Evolutionary conservation across 2,113 vertebrate genomes (phyloP).

Genomic region (Lipotes vexillifer): DNA sequence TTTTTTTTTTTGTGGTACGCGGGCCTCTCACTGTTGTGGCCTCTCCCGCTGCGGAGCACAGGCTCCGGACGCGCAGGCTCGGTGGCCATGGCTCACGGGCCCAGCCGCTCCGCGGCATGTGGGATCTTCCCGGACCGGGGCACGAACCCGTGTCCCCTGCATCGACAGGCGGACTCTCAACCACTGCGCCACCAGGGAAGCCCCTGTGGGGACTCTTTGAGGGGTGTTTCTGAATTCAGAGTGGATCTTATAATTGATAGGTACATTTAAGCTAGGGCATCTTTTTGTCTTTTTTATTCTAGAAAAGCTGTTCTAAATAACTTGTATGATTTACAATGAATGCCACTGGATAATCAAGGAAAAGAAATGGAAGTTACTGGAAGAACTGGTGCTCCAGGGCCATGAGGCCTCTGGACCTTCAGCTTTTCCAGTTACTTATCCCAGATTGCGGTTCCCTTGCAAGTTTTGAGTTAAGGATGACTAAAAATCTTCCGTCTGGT

Average conservation of each 20-base stretch:
- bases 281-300: slow-evolving; percentile 17
- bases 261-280: slow-evolving; percentile 61
- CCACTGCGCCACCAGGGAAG: too few species aligned
- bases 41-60: too few species aligned
- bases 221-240: slow-evolving; percentile 67
- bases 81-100: too few species aligned
- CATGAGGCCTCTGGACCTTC: neutral
- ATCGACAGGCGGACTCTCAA: too few species aligned
- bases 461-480: neutral
- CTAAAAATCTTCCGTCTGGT: neutral
- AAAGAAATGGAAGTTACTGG: slow-evolving; percentile 47
- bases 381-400: neutral
- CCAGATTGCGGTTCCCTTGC: neutral
- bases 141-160: too few species aligned
- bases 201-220: neutral
- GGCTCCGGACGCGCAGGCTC: too few species aligned
- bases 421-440: slow-evolving; percentile 4
- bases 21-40: too few species aligned
- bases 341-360: slow-evolving; percentile 40
- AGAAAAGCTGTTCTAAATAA: slow-evolving; percentile 40
- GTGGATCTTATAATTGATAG: slow-evolving; percentile 63
- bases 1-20: too few species aligned
- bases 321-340: slow-evolving; percentile 47
- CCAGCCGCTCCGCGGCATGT: too few species aligned
- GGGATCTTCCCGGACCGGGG: too few species aligned